Conservation (phyloP, 2,113 vertebrate genomes). For the Apodemus sylvaticus region DNA sequence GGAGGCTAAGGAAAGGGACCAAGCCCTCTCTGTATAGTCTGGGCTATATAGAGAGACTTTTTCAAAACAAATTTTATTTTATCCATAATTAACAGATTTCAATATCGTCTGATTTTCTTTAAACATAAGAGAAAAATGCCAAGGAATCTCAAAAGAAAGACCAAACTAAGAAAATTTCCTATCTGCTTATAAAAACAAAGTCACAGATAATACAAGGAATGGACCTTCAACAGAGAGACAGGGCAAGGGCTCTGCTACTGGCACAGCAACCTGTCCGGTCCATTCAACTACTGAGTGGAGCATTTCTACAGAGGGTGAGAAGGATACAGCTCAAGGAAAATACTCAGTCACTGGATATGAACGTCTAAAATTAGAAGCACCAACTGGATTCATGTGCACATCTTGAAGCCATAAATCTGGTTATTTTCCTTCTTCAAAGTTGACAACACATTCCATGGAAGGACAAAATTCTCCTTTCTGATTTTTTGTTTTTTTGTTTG, state of each 20-base stretch:
- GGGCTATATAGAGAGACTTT: not conserved
- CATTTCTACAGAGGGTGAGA: not conserved
- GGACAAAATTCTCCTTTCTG: not conserved
- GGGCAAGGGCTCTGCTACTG: conserved; percentile 8
- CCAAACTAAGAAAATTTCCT: not conserved
- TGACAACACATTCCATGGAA: conserved; percentile 28
- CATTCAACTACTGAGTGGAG: not conserved
- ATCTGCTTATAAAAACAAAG: not conserved
- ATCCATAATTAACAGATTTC: conserved; percentile 42
- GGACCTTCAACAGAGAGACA: not conserved
- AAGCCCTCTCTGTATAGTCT: too few relatives aligned
- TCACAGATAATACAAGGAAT: not conserved
- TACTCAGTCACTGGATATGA: not conserved
- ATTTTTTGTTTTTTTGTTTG: too few relatives aligned
- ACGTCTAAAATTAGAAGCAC: conserved; percentile 57
- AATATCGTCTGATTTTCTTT: not conserved
- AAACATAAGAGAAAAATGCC: not conserved
- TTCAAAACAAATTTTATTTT: not conserved
- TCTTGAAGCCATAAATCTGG: conserved; percentile 25
- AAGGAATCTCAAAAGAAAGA: conserved; percentile 46
- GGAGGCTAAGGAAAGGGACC: not conserved
- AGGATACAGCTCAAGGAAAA: conserved; percentile 45
- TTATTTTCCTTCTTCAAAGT: conserved; percentile 35
- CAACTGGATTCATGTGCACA: conserved; percentile 58
- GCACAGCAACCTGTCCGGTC: not conserved